These are phyloP conservation scores for Blastobasis lacticolella DNA, from an alignment of 2,888 invertebrate species.

Conservation along the genomic window DNA sequence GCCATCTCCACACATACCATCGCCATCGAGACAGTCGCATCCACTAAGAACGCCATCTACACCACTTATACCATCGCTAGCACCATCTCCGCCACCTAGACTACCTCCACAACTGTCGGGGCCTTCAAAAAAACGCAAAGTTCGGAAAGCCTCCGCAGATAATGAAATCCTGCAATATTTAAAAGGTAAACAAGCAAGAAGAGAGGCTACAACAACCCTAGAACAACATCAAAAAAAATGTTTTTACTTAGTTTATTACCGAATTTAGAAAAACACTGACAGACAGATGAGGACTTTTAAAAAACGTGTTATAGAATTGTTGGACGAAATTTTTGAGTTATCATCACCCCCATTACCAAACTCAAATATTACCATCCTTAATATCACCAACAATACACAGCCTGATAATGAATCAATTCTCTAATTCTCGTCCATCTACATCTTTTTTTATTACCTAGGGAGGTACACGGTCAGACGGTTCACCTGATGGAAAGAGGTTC, in stretches of 20 bases:
- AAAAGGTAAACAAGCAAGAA: constrained; percentile 10
- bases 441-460: too few species aligned
- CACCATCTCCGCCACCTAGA: constrained; percentile 7
- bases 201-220: constrained; percentile 4
- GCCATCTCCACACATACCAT: constrained; percentile 7
- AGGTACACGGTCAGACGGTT: too few species aligned
- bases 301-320: constrained; percentile 8
- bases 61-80: constrained; percentile 9
- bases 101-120: too few species aligned
- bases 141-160: too few species aligned
- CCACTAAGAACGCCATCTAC: too few species aligned
- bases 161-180: constrained; percentile 10
- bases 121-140: too few species aligned
- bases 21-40: constrained; percentile 8
- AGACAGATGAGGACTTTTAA: constrained; percentile 15
- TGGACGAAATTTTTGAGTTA: constrained; percentile 13
- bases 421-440: too few species aligned
- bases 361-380: too few species aligned
- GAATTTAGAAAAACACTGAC: constrained; percentile 11
- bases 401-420: too few species aligned
- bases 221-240: constrained; percentile 10
- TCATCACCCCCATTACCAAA: too few species aligned
- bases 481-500: too few species aligned
- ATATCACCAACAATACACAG: too few species aligned
- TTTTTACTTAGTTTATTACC: constrained; percentile 12